phyloP scores from a whole-genome alignment of 2,888 invertebrate species.

The Acronicta alni region DNA sequence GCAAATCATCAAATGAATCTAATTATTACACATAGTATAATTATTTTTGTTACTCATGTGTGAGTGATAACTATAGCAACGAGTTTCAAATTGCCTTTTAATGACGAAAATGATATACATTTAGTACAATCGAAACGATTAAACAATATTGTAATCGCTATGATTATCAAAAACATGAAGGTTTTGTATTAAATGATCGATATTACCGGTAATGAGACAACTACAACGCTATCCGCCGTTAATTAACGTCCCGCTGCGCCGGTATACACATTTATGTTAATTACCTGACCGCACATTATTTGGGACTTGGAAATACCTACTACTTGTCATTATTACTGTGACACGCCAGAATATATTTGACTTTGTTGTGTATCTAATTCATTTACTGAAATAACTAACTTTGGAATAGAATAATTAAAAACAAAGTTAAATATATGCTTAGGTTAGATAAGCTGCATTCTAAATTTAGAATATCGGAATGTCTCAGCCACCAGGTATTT shows the following conservation, averaged over 20 bases:
- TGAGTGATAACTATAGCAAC: neutral
- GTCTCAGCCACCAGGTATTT: neutral
- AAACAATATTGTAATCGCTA: constrained; percentile 4
- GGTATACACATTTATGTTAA: constrained; percentile 25
- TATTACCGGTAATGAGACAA: constrained; percentile 23
- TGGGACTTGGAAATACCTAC: constrained; percentile 9
- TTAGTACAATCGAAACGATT: neutral
- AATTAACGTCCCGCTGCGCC: constrained; percentile 17
- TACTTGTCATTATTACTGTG: constrained; percentile 11
- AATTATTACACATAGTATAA: too few relatives aligned
- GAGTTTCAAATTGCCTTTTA: neutral
- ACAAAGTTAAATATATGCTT: too few relatives aligned
- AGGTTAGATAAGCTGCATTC: neutral
- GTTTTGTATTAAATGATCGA: constrained; percentile 19
- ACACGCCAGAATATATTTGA: neutral
- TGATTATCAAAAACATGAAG: constrained; percentile 6
- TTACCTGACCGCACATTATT: constrained; percentile 16
- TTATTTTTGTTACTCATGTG: too few relatives aligned
- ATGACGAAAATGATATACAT: neutral
- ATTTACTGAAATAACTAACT: too few relatives aligned
- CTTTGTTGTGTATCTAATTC: neutral
- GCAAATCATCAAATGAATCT: too few relatives aligned
- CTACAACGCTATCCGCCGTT: constrained; percentile 13
- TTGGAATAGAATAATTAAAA: too few relatives aligned
- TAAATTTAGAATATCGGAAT: neutral